Evolutionary conservation across 2,888 invertebrate genomes (phyloP).

Genomic region (Choristoneura rosaceana): DNA sequence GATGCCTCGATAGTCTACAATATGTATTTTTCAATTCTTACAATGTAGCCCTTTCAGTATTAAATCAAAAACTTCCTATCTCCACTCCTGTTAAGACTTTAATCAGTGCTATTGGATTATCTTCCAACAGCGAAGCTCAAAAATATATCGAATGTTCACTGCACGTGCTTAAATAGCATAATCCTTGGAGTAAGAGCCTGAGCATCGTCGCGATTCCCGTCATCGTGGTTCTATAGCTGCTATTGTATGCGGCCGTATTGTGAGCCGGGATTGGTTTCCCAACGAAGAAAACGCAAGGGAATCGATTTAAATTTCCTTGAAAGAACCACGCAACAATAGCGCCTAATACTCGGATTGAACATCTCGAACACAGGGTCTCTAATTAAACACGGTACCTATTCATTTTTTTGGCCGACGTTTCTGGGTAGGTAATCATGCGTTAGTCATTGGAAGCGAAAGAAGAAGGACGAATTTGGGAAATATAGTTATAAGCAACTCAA

Average conservation of each 20-base stretch:
- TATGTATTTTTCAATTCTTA: too few relatives aligned
- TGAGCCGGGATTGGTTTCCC: slow-evolving; percentile 79
- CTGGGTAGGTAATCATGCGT: not conserved
- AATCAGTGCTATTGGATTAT: slow-evolving; percentile 25
- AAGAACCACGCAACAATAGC: slow-evolving; percentile 76
- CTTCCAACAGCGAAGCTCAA: slow-evolving; percentile 29
- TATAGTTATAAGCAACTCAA: too few relatives aligned
- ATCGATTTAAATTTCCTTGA: slow-evolving; percentile 82
- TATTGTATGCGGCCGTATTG: slow-evolving; percentile 78
- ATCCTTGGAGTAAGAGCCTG: slow-evolving; percentile 64
- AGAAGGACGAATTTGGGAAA: too few relatives aligned
- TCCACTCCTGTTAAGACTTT: not conserved
- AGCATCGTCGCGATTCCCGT: slow-evolving; percentile 70
- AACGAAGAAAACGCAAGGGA: slow-evolving; percentile 73
- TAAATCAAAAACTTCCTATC: not conserved
- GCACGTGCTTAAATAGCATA: slow-evolving; percentile 70
- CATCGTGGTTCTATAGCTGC: slow-evolving; percentile 68
- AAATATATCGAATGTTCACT: slow-evolving; percentile 35
- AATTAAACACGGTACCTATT: slow-evolving; percentile 50
- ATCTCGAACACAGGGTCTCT: slow-evolving; percentile 63
- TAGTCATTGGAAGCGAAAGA: too few relatives aligned
- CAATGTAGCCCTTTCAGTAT: too few relatives aligned
- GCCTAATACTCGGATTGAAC: slow-evolving; percentile 71
- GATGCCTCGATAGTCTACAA: too few relatives aligned
- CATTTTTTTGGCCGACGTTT: slow-evolving; percentile 3